phyloP scores from a whole-genome alignment of 1,140 invertebrate genomes.

The Pantala flavescens region DNA sequence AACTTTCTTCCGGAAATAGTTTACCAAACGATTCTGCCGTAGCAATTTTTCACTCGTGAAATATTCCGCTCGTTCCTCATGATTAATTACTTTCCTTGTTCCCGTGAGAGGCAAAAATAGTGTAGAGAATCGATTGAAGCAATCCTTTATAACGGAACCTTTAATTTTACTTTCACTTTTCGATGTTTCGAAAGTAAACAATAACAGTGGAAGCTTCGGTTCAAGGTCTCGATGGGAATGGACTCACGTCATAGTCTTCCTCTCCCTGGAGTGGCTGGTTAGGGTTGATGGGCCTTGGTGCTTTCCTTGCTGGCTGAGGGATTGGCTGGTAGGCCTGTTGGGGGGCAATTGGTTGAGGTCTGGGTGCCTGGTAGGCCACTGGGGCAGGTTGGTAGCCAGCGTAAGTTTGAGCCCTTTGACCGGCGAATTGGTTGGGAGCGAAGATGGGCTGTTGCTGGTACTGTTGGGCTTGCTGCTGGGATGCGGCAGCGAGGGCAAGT shows the following conservation, averaged over 20 bases:
- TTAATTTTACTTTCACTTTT: no score
- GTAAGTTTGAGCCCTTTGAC: background rate
- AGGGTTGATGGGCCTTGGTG: background rate
- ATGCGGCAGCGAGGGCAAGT: background rate
- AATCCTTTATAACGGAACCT: no score
- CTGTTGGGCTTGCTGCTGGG: background rate
- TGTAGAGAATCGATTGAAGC: no score
- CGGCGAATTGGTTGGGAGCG: background rate
- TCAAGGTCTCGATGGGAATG: no score
- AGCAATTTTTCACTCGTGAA: no score
- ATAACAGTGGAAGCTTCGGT: no score
- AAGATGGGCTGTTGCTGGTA: background rate
- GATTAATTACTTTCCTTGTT: no score
- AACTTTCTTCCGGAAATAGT: no score
- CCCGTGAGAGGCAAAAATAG: no score
- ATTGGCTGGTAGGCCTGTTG: background rate
- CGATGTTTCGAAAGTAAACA: no score
- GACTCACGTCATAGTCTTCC: slow-evolving; percentile 6
- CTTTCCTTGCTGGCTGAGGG: background rate
- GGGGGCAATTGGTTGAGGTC: background rate
- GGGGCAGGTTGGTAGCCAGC: background rate
- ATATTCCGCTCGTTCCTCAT: no score
- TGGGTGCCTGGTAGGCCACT: background rate
- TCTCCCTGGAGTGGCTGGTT: background rate
- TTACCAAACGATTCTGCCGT: no score